phyloP scores from a whole-genome alignment of 2,888 invertebrate genomes.

The Cacoxenus indagator region DNA sequence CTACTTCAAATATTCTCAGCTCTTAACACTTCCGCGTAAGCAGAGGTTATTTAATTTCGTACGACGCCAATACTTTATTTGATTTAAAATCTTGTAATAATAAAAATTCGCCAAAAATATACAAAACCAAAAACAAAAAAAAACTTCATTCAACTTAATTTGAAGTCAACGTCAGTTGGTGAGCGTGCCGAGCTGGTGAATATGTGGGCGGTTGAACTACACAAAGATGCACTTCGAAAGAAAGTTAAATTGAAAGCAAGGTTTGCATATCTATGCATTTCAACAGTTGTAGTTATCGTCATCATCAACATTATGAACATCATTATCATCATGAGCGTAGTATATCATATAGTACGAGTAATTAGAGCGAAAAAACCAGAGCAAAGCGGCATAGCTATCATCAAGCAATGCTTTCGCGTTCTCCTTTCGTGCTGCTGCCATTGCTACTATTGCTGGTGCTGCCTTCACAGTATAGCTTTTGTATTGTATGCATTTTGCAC shows the following conservation, averaged over 20 bases:
- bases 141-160: not conserved
- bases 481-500: conserved; percentile 2
- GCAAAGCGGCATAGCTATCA: conserved; percentile 42
- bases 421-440: not conserved
- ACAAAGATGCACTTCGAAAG: conserved; percentile 35
- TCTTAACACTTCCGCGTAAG: too few relatives aligned
- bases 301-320: not conserved
- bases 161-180: not conserved
- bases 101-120: not conserved
- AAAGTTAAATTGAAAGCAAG: conserved; percentile 49
- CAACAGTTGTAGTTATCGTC: not conserved
- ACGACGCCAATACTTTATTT: too few relatives aligned
- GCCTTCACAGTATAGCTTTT: not conserved
- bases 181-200: not conserved
- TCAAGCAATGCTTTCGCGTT: conserved; percentile 3
- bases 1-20: too few relatives aligned
- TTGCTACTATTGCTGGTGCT: not conserved
- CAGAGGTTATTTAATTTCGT: too few relatives aligned
- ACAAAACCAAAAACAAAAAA: too few relatives aligned
- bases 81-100: too few relatives aligned
- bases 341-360: conserved; percentile 59
- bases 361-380: conserved; percentile 70
- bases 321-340: conserved; percentile 31
- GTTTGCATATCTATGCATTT: conserved; percentile 50
- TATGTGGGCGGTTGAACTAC: conserved; percentile 15